Conservation (phyloP, 1,140 invertebrate species). For the Phymastichus coffea region DNA sequence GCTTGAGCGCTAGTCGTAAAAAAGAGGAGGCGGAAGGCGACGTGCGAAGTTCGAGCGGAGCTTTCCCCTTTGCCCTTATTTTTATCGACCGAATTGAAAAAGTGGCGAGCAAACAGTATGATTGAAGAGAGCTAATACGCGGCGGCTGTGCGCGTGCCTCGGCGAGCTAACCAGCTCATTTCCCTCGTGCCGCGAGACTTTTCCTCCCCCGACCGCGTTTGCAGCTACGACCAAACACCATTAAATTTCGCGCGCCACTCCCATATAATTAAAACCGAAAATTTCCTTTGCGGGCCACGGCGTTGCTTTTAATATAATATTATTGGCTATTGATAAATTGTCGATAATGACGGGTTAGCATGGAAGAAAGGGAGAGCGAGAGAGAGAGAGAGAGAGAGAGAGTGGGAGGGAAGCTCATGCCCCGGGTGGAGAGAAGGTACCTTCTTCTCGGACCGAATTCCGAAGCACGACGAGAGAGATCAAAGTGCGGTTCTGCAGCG, state of each 20-base stretch:
- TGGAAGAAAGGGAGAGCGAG: no score
- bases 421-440: constrained; percentile 5
- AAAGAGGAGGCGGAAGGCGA: neutral
- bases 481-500: constrained; percentile 22
- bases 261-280: constrained; percentile 10
- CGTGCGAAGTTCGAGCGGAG: neutral
- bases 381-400: constrained; percentile 32
- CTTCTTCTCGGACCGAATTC: no score
- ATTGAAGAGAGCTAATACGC: constrained; percentile 46
- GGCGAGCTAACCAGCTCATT: constrained; percentile 55
- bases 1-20: neutral
- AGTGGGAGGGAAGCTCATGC: constrained; percentile 20
- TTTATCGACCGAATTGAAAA: neutral
- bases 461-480: no score
- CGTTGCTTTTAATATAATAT: constrained; percentile 58
- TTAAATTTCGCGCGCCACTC: neutral
- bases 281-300: constrained; percentile 27
- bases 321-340: constrained; percentile 61
- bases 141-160: constrained; percentile 42
- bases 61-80: neutral
- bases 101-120: constrained; percentile 46
- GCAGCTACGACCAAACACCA: constrained; percentile 32
- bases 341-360: constrained; percentile 57
- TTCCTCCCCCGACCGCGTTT: constrained; percentile 9
- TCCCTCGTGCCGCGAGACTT: constrained; percentile 36